phyloP scores from a whole-genome alignment of 2,113 vertebrate genomes.

The Brachypteracias leptosomus region DNA sequence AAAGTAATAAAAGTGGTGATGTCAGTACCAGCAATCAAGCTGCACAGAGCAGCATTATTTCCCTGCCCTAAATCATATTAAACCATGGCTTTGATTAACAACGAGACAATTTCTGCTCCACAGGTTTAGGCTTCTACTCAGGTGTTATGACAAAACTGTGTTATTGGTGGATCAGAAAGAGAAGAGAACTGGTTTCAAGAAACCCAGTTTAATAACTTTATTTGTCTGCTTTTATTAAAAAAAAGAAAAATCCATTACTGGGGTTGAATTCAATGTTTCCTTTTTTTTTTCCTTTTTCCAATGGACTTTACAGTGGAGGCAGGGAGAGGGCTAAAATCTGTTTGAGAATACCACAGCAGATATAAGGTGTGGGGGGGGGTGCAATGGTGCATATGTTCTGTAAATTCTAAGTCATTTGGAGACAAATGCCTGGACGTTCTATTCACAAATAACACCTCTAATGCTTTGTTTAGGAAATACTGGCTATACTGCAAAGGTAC shows the following conservation, averaged over 20 bases:
- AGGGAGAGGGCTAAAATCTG: background rate
- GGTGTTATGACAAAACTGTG: background rate
- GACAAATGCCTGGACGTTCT: background rate
- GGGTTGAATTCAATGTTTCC: background rate
- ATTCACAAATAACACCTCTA: background rate
- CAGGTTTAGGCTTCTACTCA: background rate
- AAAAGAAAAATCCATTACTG: background rate
- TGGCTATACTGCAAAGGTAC: background rate
- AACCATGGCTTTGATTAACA: conserved; percentile 4
- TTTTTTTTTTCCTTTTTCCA: background rate
- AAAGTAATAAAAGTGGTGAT: conserved; percentile 57
- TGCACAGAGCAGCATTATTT: conserved; percentile 24
- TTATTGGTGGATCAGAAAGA: background rate
- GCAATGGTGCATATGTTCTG: background rate
- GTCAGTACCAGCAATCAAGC: conserved; percentile 42
- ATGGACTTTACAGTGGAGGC: background rate
- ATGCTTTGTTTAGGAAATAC: background rate
- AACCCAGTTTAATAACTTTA: background rate
- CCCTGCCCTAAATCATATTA: conserved; percentile 24
- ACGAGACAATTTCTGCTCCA: background rate
- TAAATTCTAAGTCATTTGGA: background rate
- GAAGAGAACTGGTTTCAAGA: background rate
- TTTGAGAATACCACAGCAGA: background rate
- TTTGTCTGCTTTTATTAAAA: background rate
- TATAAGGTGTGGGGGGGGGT: background rate